A percentile compares a stretch with the other conserved stretches of the same genome.
Evolutionary conservation across 2,888 invertebrate genomes (phyloP).

Genomic region (Crematogaster levior): DNA sequence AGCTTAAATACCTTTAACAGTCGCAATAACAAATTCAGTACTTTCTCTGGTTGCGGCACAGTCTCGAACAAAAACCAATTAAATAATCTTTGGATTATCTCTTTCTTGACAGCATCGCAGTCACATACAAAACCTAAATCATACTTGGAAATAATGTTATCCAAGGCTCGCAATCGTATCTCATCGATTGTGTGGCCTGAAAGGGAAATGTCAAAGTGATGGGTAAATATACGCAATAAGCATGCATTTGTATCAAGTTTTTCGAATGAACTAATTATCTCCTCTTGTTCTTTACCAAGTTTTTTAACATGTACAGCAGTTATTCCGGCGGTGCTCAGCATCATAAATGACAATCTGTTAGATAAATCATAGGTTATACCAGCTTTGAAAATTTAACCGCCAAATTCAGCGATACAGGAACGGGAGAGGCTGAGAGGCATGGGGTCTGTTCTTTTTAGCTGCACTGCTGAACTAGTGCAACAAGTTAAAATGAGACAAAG

Average conservation of each 20-base stretch:
- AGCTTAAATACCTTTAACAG: constrained; percentile 87
- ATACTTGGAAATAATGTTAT: constrained; percentile 88
- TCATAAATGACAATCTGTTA: constrained; percentile 57
- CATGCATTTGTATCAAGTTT: background rate
- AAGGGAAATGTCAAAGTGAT: constrained; percentile 32
- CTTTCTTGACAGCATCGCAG: constrained; percentile 88
- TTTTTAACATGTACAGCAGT: constrained; percentile 78
- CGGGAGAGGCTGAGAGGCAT: no score
- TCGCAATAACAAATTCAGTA: constrained; percentile 87
- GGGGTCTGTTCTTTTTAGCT: no score
- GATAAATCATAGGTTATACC: constrained; percentile 56
- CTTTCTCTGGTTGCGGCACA: constrained; percentile 87
- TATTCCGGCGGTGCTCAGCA: constrained; percentile 75
- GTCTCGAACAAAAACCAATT: constrained; percentile 88
- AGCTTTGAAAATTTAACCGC: constrained; percentile 63
- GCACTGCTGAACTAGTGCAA: no score
- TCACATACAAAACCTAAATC: constrained; percentile 88
- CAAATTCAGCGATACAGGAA: constrained; percentile 33
- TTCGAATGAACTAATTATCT: background rate
- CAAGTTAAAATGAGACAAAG: no score
- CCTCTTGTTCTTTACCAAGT: constrained; percentile 67
- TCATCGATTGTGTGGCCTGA: constrained; percentile 88
- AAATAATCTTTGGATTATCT: constrained; percentile 88
- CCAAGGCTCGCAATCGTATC: constrained; percentile 87
- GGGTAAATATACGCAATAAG: background rate